phyloP scores from a whole-genome alignment of 2,797 vertebrate species.

The Acanthurus leucopareius region DNA sequence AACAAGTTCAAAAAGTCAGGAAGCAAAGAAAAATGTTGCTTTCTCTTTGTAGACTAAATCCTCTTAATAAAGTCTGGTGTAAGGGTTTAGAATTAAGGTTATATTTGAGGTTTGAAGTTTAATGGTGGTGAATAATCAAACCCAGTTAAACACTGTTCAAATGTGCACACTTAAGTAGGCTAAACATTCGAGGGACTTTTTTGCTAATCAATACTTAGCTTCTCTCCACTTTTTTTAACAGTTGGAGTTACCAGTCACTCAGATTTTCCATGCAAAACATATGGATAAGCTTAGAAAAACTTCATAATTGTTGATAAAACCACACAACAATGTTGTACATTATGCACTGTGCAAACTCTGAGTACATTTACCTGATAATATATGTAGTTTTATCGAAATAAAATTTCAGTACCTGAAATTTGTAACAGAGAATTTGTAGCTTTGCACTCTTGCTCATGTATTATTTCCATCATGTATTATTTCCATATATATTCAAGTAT shows the following conservation, averaged over 20 bases:
- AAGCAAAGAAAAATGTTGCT: background rate
- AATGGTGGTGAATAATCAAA: background rate
- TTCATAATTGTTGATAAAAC: background rate
- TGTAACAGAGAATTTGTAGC: background rate
- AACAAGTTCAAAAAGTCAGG: slow-evolving; percentile 13
- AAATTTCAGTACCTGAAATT: background rate
- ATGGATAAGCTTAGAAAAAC: background rate
- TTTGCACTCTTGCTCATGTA: background rate
- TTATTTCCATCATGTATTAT: background rate
- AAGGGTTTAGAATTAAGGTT: background rate
- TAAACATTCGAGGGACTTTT: background rate
- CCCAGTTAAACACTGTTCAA: background rate
- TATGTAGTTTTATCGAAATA: background rate
- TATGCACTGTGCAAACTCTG: background rate
- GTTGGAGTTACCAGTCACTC: slow-evolving; percentile 1
- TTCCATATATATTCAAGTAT: too few species aligned
- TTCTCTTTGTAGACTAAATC: background rate
- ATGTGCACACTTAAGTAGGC: too few species aligned
- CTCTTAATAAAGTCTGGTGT: too few species aligned
- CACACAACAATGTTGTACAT: background rate
- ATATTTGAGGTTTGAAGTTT: background rate
- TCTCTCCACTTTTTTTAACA: slow-evolving; percentile 9
- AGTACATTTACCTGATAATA: background rate
- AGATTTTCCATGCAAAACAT: slow-evolving; percentile 5
- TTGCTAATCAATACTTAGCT: background rate